Conservation (phyloP, 2,113 vertebrate genomes). For the Phylloscopus whistleri region DNA sequence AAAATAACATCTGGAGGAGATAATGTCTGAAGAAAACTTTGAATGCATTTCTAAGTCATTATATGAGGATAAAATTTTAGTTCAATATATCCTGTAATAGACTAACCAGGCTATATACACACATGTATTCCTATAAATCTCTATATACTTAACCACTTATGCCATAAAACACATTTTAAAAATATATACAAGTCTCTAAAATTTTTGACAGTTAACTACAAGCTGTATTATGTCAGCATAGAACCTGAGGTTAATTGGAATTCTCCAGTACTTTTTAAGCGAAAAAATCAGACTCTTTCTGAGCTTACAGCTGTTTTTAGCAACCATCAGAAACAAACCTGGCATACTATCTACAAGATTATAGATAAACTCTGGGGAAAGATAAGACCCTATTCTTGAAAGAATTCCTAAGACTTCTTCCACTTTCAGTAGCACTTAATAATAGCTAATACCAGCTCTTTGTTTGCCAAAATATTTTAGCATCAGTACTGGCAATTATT, state of each 20-base stretch:
- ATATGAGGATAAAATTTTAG: not conserved
- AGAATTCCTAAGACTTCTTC: not conserved
- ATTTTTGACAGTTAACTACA: not conserved
- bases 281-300: not conserved
- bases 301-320: not conserved
- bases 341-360: not conserved
- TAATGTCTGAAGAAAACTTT: not conserved
- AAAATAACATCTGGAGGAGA: slow-evolving; percentile 5
- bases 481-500: not conserved
- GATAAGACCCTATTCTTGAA: not conserved
- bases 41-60: not conserved
- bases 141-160: not conserved
- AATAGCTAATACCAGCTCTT: not conserved
- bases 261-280: not conserved
- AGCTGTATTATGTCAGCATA: not conserved
- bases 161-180: slow-evolving; percentile 36
- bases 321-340: not conserved
- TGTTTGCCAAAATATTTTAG: not conserved
- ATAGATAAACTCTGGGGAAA: not conserved
- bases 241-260: not conserved
- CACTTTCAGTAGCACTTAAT: not conserved
- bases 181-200: not conserved
- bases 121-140: not conserved
- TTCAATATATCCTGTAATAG: not conserved
- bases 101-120: not conserved